These are phyloP conservation scores for Ciona savignyi DNA, from an alignment of 23 tunicate species.

Conservation along the genomic window DNA sequence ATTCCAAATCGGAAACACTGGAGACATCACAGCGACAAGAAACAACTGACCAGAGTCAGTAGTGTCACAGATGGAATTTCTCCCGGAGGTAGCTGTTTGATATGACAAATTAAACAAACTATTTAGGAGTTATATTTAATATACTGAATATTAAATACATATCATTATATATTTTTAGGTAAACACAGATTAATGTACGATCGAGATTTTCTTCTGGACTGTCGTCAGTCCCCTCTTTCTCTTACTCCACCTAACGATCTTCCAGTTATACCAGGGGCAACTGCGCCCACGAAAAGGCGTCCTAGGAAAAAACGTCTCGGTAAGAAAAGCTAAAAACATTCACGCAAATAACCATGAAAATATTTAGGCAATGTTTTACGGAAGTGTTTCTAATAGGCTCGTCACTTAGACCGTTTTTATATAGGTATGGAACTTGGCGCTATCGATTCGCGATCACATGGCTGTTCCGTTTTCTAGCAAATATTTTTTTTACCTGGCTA, in stretches of 20 bases:
- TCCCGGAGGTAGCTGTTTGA: constrained; percentile 33
- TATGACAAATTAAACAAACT: too few species aligned
- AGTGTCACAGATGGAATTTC: constrained; percentile 24
- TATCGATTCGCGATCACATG: too few species aligned
- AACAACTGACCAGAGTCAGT: constrained; percentile 25
- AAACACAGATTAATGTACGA: constrained; percentile 49
- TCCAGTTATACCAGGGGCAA: constrained; percentile 58
- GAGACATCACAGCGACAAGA: not conserved
- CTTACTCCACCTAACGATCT: constrained; percentile 64
- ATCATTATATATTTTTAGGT: not conserved
- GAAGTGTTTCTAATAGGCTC: too few species aligned
- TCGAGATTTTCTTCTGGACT: constrained; percentile 51
- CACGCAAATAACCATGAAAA: not conserved
- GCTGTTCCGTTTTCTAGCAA: too few species aligned
- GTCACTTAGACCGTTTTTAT: too few species aligned
- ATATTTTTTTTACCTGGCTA: too few species aligned
- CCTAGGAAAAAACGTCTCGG: constrained; percentile 10
- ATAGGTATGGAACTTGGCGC: too few species aligned
- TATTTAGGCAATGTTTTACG: too few species aligned
- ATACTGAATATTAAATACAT: not conserved
- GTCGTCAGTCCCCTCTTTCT: constrained; percentile 59
- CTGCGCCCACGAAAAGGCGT: constrained; percentile 19
- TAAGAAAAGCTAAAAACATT: not conserved
- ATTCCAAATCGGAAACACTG: constrained; percentile 13
- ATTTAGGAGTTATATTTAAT: too few species aligned